These are phyloP conservation scores for Diachrysia chrysitis DNA, from an alignment of 2,888 invertebrate genomes.

Conservation along the genomic window DNA sequence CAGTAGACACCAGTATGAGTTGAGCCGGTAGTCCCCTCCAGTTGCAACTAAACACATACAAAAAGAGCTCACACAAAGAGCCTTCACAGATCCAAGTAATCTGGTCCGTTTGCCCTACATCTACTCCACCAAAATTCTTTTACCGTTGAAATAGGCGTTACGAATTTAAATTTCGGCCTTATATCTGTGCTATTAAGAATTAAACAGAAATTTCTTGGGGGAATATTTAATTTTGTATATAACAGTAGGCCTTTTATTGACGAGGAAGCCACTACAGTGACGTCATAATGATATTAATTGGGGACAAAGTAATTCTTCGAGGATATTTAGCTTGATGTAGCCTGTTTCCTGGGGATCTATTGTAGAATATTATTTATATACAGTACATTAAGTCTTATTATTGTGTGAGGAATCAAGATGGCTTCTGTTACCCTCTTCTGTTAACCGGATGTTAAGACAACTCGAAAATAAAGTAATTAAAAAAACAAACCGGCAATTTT, in stretches of 20 bases:
- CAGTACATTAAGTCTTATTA: neutral
- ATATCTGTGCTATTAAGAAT: slow-evolving; percentile 56
- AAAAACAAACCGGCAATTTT: no score
- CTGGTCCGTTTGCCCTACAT: slow-evolving; percentile 73
- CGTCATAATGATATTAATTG: slow-evolving; percentile 76
- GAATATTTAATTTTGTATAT: slow-evolving; percentile 36
- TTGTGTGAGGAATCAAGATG: no score
- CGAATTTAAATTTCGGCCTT: slow-evolving; percentile 74
- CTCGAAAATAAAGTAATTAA: no score
- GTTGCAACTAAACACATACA: slow-evolving; percentile 58
- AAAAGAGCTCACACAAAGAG: slow-evolving; percentile 77
- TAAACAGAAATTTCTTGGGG: slow-evolving; percentile 21
- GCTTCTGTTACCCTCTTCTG: no score
- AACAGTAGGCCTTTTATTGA: slow-evolving; percentile 51
- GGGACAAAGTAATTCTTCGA: slow-evolving; percentile 65
- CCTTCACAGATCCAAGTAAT: slow-evolving; percentile 65
- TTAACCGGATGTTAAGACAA: no score
- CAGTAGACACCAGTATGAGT: slow-evolving; percentile 69
- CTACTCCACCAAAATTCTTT: slow-evolving; percentile 71
- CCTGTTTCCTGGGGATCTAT: slow-evolving; percentile 34
- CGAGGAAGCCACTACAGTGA: slow-evolving; percentile 59
- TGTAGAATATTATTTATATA: neutral
- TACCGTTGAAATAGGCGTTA: slow-evolving; percentile 60
- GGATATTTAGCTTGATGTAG: slow-evolving; percentile 38
- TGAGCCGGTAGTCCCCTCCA: slow-evolving; percentile 68